Evolutionary conservation across 1,140 invertebrate species (phyloP).

Genomic region (Maconellicoccus hirsutus): DNA sequence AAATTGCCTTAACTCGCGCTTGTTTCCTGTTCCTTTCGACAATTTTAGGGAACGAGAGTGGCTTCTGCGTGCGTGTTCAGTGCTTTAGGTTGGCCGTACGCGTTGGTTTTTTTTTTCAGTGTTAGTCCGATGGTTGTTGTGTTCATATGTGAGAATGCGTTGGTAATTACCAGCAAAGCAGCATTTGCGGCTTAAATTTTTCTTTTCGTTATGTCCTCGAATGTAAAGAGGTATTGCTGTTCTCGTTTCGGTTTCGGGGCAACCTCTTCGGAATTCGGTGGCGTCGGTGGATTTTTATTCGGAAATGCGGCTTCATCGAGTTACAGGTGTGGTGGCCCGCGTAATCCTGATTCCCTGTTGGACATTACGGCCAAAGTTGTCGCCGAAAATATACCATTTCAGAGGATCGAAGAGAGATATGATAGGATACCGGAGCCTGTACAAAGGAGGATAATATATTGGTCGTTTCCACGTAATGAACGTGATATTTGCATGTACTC

Average conservation of each 20-base stretch:
- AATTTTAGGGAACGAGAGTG: slow-evolving; percentile 22
- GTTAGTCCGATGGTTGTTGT: neutral
- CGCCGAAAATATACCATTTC: slow-evolving; percentile 71
- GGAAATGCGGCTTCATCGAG: slow-evolving; percentile 11
- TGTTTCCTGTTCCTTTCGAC: slow-evolving; percentile 10
- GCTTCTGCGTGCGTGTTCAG: slow-evolving; percentile 23
- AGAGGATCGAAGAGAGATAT: slow-evolving; percentile 72
- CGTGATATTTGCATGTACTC: slow-evolving; percentile 81
- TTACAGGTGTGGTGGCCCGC: slow-evolving; percentile 11
- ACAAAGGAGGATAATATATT: slow-evolving; percentile 72
- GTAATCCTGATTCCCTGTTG: slow-evolving; percentile 51
- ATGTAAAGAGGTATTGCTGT: slow-evolving; percentile 35
- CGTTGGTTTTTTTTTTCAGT: slow-evolving; percentile 6
- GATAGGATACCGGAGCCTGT: slow-evolving; percentile 78
- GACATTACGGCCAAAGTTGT: slow-evolving; percentile 73
- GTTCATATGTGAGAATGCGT: slow-evolving; percentile 14
- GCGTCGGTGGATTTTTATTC: slow-evolving; percentile 11
- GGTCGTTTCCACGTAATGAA: slow-evolving; percentile 77
- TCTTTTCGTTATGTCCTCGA: slow-evolving; percentile 27
- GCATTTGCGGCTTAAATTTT: neutral
- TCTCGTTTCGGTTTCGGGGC: slow-evolving; percentile 33
- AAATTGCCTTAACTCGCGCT: slow-evolving; percentile 20
- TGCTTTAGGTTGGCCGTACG: neutral
- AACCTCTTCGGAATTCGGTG: slow-evolving; percentile 20
- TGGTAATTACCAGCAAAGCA: neutral